Percentiles rank a stretch among this genome's conserved stretches.
Conservation (phyloP, 2,113 vertebrate genomes). For the Tyto alba region DNA sequence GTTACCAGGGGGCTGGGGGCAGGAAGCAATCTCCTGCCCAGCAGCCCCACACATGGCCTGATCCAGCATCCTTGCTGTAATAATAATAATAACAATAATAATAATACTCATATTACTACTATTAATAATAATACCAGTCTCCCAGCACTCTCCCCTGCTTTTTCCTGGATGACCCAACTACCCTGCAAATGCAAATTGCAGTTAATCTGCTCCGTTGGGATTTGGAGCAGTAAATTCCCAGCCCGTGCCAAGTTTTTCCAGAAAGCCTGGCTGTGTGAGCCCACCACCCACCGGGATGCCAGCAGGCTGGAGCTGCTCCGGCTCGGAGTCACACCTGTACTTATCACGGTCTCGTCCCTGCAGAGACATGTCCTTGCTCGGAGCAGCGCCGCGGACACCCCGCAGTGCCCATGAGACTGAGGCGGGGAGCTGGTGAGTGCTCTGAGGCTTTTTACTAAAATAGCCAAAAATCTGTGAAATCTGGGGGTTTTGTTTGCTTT, state of each 20-base stretch:
- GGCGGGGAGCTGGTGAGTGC: fast-evolving
- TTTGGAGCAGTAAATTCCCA: neutral
- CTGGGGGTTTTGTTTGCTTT: neutral
- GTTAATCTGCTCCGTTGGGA: neutral
- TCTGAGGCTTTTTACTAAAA: neutral
- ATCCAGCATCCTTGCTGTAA: neutral
- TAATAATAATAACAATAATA: too few relatives aligned
- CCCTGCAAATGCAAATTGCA: neutral
- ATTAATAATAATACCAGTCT: neutral
- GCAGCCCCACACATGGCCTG: neutral
- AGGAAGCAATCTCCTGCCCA: neutral
- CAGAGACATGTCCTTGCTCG: neutral
- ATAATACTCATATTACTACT: too few relatives aligned
- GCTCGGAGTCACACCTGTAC: neutral
- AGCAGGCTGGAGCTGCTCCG: fast-evolving
- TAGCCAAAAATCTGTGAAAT: neutral
- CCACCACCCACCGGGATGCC: fast-evolving
- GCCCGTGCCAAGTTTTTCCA: neutral
- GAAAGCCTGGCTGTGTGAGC: neutral
- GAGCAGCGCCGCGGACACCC: fast-evolving
- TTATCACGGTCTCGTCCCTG: neutral
- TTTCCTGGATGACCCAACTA: neutral
- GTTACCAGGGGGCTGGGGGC: neutral
- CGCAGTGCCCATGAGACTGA: fast-evolving
- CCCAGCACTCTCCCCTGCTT: neutral